Evolutionary conservation across 2,888 invertebrate genomes (phyloP), one percentile per base, ranked within the genome.

Genomic region (Kryphioiulus occultus): DNA sequence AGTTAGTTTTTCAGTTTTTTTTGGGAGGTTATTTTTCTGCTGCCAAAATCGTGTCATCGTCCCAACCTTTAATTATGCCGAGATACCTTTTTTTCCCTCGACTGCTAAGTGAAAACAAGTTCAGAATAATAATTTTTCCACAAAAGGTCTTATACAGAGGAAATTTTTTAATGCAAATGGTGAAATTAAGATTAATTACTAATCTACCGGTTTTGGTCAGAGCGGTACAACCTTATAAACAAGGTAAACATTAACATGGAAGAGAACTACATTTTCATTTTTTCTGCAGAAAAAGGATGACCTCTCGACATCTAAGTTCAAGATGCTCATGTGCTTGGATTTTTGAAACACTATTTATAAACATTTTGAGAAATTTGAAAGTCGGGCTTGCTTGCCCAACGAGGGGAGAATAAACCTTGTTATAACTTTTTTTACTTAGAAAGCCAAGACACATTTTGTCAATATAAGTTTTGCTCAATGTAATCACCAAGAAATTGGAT

Each of bases 111-210:
- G 68, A 68, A 68, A 68, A 68, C 68, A 26, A 22, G 26, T 22
- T 2, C 68, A 22, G 68, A 68, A 68, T 68, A 68, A 68, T 68
- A 68, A 68, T 68, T 68, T 26, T 68, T 22, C 12, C 68, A 22
- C 10, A 68, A 68, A 68, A 68, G 0, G 68, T 12, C 68, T 68
- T 68, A 68, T 68, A 68, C 26, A 26, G 68, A 26, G 10, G 68
- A 68, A 68, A 68, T 68, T 68, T 68, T 68, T 22, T 26, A 68
- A 68, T 68, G 68, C 68, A 68, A 68, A 68, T 68, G 68, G 68
- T 68, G 26, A 68, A 68, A 68, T 68, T 68, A 68, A 68, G 68
- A 68, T 68, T 68, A 68, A 68, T 68, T 68, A 68, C 26, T 68
- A 68, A 68, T 68, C 22, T 68, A 68, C 68, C 68, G 68, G 68